Evolutionary conservation across 1,140 invertebrate genomes (phyloP).

Genomic region (Antheraea pernyi): DNA sequence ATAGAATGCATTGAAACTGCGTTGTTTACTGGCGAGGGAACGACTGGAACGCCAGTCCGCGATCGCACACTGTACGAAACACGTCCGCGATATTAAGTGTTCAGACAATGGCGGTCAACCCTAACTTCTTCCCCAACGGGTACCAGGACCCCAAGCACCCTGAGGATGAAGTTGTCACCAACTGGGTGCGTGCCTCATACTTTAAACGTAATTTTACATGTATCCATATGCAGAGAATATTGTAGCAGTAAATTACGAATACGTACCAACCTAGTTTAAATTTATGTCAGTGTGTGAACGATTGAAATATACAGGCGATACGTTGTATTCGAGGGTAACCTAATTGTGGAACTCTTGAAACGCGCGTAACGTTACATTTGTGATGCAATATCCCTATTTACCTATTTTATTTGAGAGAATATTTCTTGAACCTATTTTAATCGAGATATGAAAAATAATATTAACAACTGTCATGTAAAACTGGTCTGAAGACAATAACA

Average conservation of each 20-base stretch:
- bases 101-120: conserved; percentile 64
- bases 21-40: conserved; percentile 65
- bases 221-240: neutral
- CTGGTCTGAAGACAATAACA: no score
- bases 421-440: neutral
- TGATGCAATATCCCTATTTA: conserved; percentile 52
- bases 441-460: neutral
- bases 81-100: conserved; percentile 53
- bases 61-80: conserved; percentile 55
- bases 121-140: conserved; percentile 73
- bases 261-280: neutral
- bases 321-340: conserved; percentile 27
- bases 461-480: neutral
- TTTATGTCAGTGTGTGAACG: conserved; percentile 11
- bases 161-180: conserved; percentile 69
- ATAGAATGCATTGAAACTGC: conserved; percentile 75
- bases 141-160: conserved; percentile 75
- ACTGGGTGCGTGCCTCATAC: conserved; percentile 62
- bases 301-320: conserved; percentile 19
- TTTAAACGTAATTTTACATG: conserved; percentile 11
- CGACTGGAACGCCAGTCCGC: conserved; percentile 66
- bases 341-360: conserved; percentile 54
- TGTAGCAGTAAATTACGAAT: neutral
- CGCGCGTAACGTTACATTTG: conserved; percentile 52
- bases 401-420: neutral